Evolutionary conservation across 2,888 invertebrate genomes (phyloP), one percentile per base, ranked within the genome.

Genomic region (Spilosoma lubricipeda): DNA sequence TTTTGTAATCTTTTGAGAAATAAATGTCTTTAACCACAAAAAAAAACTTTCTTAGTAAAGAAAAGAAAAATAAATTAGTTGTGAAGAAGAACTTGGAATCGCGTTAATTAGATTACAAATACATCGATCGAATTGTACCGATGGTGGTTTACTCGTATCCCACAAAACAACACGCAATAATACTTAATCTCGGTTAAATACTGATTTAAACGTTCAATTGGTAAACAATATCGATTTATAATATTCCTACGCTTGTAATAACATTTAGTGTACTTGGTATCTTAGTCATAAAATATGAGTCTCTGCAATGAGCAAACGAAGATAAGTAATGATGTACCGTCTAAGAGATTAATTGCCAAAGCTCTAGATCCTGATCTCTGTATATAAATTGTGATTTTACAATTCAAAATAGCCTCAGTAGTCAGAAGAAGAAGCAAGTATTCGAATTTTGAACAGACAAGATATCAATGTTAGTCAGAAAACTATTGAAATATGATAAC

Each of bases 261-360:
- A 30, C 23, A 27, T 23, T 18, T 13, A 27, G 11, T 48, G 23
- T 52, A 48, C 8, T 63, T 36, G 27, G n/a, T 3, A n/a, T 56
- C 56, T 70, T 72, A 78, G 73, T 73, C 70, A 75, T 80, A 75
- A 85, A 83, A 82, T 80, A 85, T 77, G 79, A 83, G 71, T 69
- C 71, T 78, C 74, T 75, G 77, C 79, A 79, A 77, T 59, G 72
- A 83, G 77, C 84, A 77, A 73, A 80, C 72, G 74, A 76, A 83
- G 84, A 85, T 84, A 85, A 85, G 78, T 84, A 85, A 85, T 83
- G 85, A 83, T 85, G 77, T 76, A 83, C 82, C 77, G 80, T 83
- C 84, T 76, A 71, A 73, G 64, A 80, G 85, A 84, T 85, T 80
- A 83, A 85, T 84, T 77, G 79, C 74, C 71, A 67, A 42, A 76